Evolutionary conservation across 2,113 vertebrate species (phyloP), one percentile per base, ranked within the genome.

Genomic region (Otocyon megalotis): DNA sequence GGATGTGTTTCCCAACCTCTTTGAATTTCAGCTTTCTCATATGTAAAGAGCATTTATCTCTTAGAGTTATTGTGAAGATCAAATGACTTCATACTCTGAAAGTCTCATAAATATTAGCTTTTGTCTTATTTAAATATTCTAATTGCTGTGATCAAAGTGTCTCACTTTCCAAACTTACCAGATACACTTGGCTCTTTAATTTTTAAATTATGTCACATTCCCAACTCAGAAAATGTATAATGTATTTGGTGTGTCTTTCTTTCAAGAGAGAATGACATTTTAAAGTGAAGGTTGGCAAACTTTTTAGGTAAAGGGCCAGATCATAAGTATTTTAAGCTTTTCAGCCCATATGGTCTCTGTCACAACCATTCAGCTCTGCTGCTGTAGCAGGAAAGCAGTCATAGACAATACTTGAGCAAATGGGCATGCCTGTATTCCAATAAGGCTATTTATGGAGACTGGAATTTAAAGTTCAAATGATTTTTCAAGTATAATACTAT

Each of bases 181-280:
- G 28, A n/a, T 28, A 80, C 5, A 72, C 12, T 56, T 77, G 48
- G 30, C 28, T 71, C 19, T 71, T 79, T 72, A 22, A 53, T 82
- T 71, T 54, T 54, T 79, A 92, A 80, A 79, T 5, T 30, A 37
- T 8, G 48, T 69, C n/a, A 43, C 37, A 7, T 79, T 60, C 76
- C 56, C 65, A 77, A 4, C 65, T 84, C 76, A 62, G 24, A 72
- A 72, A 50, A 11, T 65, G 9, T 62, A 9, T 71, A 43, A 30
- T 53, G 1, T 60, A 63, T 93, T 79, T 90, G 50, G 4, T 58
- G 13, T 79, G 32, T 65, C 60, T 91, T 90, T 56, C 48, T 74
- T 93, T 81, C 58, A 50, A 88, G 37, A 90, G 35, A 88, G 88
- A 90, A 74, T 50, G 58, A 53, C 48, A 50, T 93, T 94, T 89